These are phyloP conservation scores for Cardiocondyla obscurior DNA, from an alignment of 1,140 invertebrate species.

Conservation along the genomic window DNA sequence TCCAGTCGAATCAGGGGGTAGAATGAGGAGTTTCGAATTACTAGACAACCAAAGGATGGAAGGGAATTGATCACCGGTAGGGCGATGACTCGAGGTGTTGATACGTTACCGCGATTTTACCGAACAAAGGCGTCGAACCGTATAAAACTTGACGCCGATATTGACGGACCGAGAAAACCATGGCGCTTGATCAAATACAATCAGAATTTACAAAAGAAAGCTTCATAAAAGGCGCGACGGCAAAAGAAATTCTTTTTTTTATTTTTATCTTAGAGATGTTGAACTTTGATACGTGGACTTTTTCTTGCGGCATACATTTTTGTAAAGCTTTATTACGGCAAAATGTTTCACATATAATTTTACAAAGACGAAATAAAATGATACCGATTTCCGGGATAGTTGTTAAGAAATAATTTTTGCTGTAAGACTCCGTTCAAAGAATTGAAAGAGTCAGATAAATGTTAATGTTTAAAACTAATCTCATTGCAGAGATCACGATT, in stretches of 20 bases:
- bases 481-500: conserved; percentile 47
- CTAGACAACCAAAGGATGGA: conserved; percentile 65
- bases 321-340: neutral
- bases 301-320: neutral
- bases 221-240: neutral
- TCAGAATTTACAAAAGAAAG: neutral
- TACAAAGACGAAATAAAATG: neutral
- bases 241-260: neutral
- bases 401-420: conserved; percentile 29
- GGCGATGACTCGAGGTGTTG: conserved; percentile 72
- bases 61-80: conserved; percentile 37
- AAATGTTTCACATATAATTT: too few species aligned
- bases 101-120: conserved; percentile 65
- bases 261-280: neutral
- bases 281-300: neutral
- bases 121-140: conserved; percentile 48
- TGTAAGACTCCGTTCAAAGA: conserved; percentile 20
- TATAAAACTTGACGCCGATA: conserved; percentile 50
- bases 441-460: conserved; percentile 12
- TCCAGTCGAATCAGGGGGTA: conserved; percentile 61
- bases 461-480: conserved; percentile 70
- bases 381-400: conserved; percentile 38
- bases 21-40: conserved; percentile 73
- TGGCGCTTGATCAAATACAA: neutral
- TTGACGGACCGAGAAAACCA: neutral